Evolutionary conservation across 2,888 invertebrate genomes (phyloP).

Genomic region (Thecocarcelia acutangulata): DNA sequence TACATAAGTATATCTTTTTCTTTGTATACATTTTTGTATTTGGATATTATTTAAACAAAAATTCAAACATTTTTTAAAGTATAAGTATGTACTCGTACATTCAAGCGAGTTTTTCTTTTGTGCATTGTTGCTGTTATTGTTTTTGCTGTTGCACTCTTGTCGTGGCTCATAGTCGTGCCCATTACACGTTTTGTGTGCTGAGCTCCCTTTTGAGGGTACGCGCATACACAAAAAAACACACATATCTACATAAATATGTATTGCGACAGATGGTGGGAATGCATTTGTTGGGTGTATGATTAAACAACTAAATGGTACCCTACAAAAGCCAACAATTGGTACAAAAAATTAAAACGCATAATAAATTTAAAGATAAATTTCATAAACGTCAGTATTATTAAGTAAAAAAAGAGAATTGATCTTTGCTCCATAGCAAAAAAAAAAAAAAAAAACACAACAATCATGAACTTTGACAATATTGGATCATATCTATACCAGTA

Average conservation of each 20-base stretch:
- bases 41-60: constrained; percentile 35
- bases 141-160: too few relatives aligned
- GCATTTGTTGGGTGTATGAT: neutral
- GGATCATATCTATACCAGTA: too few relatives aligned
- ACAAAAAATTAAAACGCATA: too few relatives aligned
- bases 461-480: too few relatives aligned
- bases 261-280: neutral
- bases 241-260: neutral
- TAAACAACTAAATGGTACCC: too few relatives aligned
- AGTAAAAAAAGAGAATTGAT: too few relatives aligned
- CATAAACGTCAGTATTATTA: too few relatives aligned
- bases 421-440: too few relatives aligned
- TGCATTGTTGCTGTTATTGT: constrained; percentile 6
- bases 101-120: constrained; percentile 30
- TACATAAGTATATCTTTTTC: constrained; percentile 2
- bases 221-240: neutral
- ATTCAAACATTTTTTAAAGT: constrained; percentile 31
- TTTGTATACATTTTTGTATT: neutral
- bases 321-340: too few relatives aligned
- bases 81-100: constrained; percentile 24
- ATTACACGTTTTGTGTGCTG: constrained; percentile 26
- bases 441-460: too few relatives aligned
- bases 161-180: constrained; percentile 8
- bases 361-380: too few relatives aligned
- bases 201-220: constrained; percentile 4